Evolutionary conservation across 64 coral and sea anemone species (phyloP), one percentile per base, ranked within the genome.

Genomic region (Montipora capricornis): DNA sequence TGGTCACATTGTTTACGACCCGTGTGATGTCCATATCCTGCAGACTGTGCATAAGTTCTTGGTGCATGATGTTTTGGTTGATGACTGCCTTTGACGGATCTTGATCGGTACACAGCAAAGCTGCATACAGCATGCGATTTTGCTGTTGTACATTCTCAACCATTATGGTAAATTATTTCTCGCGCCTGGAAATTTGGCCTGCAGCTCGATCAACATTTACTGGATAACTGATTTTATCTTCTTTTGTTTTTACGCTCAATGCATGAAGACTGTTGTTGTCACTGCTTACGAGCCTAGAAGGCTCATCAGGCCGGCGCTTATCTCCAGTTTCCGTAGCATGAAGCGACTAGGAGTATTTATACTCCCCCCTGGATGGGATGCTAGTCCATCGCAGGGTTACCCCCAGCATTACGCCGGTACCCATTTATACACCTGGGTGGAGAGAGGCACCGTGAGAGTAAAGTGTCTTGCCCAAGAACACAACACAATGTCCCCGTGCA

Each of bases 121-220:
- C 80, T 6, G 82, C 75, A 91, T 69, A 90, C n/a, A n/a, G n/a
- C n/a, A n/a, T 70, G 62, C 80, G 15, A 79, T 69, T 79, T 76
- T 95, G 88, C 58, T 91, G 94, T 29, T 95, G 94, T 1, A 95
- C 76, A 45, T 91, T 55, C 6, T 68, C n/a, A 7, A 88, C 89
- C 7, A 53, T 22, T 57, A 95, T 79, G 15, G 29, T 64, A 44
- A 91, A 44, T 12, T 16, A 76, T 5, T 57, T 4, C 3, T 6
- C 55, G 0, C 81, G 82, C 15, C 74, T 84, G 1, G 76, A 49
- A 73, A 95, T 82, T 78, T 87, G 53, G 15, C 88, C 91, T n/a
- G 77, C 89, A 29, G 74, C 82, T 11, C 74, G 89, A 55, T 91
- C 94, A 47, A 95, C 80, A 53, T 80, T 86, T 17, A 91, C 57